Base-by-base conservation (phyloP, 2,113 vertebrate species). In the Semnopithecus entellus region DNA sequence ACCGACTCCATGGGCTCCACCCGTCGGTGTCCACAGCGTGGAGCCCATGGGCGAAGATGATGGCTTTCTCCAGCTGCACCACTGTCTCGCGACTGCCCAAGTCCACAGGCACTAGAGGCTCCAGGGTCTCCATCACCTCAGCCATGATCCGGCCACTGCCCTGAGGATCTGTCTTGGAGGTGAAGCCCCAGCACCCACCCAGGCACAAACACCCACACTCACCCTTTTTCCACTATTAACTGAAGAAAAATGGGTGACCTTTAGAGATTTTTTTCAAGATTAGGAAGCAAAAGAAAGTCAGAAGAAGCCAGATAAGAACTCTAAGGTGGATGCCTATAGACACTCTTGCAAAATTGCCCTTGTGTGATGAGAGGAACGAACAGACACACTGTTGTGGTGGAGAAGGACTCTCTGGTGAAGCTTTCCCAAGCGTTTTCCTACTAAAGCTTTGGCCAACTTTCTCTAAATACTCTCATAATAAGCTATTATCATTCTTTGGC, bases 1-100 rank as follows among this genome's bases (percentile, higher is more conserved):
- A 99, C 99, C 0, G 99, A 99, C 57, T 99, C 99, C 99, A 99
- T 99, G 0, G 99, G 99, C 78, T 99, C 99, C 6, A 99, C 96
- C 0, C 99, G 0, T 99, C 98, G 0, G 99, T 99, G 94, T 99
- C 98, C 0, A 99, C 48, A 13, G 12, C 48, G 0, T 98, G 99
- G 6, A 99, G 99, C 97, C 99, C 99, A 81, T 99, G 99, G 0
- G 99, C 99, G 61, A 99, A 99, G 22, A 98, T 96, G 70, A 99
- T 98, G 0, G 99, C 99, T 83, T 98, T 98, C 95, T 99, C 99
- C 97, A 99, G 98, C 95, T 99, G 99, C 25, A 85, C 97, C 72
- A 99, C 98, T 0, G 99, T 99, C 94, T 99, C 99, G 2, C 97
- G 97, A 35, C 99, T 99, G 5, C 99, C 99, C 92, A 99, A 99